These are phyloP conservation scores for Ictidomys tridecemlineatus DNA, from an alignment of 2,113 vertebrate genomes.

Conservation along the genomic window DNA sequence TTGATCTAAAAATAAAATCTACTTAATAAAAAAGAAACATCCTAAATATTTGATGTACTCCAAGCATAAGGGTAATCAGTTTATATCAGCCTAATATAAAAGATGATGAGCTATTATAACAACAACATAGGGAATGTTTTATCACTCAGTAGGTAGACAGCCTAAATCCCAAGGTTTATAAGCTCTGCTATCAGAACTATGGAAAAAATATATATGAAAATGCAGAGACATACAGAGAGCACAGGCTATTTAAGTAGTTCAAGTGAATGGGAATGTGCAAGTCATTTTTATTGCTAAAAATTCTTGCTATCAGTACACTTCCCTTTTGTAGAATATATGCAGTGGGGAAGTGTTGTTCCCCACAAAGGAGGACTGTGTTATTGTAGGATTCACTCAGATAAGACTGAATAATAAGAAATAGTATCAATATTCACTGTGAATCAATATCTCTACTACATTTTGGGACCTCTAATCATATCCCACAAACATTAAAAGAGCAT, in stretches of 20 bases:
- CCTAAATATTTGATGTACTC: background rate
- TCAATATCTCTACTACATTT: background rate
- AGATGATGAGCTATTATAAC: background rate
- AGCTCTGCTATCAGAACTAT: background rate
- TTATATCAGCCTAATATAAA: background rate
- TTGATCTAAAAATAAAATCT: too few species aligned
- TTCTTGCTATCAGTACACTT: too few species aligned
- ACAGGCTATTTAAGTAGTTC: background rate
- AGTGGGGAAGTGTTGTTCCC: too few species aligned
- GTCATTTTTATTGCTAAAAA: too few species aligned
- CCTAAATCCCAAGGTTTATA: background rate
- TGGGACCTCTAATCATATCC: background rate
- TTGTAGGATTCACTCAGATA: background rate
- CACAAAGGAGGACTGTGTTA: background rate
- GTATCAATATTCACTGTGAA: background rate
- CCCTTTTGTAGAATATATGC: too few species aligned
- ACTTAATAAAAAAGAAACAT: background rate
- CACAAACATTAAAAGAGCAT: background rate
- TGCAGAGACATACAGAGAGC: background rate
- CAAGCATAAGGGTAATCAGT: background rate
- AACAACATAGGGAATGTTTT: background rate
- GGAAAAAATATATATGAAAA: background rate
- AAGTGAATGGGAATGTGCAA: background rate
- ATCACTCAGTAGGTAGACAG: background rate
- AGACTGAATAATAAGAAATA: background rate